A percentile compares a stretch with the other conserved stretches of the same genome.
These are phyloP conservation scores for Labeo rohita DNA, from an alignment of 2,113 vertebrate species.

Conservation along the genomic window DNA sequence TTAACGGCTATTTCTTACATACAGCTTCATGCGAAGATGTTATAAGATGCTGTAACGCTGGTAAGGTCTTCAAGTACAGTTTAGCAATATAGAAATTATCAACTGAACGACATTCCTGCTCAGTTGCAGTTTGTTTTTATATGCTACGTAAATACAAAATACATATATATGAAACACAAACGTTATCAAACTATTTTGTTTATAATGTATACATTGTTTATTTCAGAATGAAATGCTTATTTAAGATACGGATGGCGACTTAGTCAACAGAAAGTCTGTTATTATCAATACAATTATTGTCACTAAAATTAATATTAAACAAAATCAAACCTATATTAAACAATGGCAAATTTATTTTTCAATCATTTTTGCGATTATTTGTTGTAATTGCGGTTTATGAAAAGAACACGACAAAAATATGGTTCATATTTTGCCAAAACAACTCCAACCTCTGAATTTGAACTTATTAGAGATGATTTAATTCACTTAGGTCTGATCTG, in stretches of 20 bases:
- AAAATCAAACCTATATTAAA: neutral
- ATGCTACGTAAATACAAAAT: neutral
- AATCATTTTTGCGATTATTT: neutral
- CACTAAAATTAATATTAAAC: neutral
- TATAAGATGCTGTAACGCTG: too few species aligned
- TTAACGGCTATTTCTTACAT: neutral
- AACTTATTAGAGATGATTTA: neutral
- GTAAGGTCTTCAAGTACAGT: too few species aligned
- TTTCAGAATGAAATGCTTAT: neutral
- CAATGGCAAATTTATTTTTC: neutral
- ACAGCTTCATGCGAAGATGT: too few species aligned
- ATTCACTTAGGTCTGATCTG: neutral
- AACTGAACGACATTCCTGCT: too few species aligned
- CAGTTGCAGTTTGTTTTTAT: too few species aligned
- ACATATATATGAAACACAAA: neutral
- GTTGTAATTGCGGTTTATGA: neutral
- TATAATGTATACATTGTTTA: neutral
- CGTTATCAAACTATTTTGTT: too few species aligned
- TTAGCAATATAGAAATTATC: too few species aligned
- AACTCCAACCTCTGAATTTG: neutral
- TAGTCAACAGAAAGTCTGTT: neutral
- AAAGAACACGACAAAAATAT: neutral
- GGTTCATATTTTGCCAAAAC: neutral
- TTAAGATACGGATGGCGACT: neutral
- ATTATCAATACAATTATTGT: neutral